phyloP scores from a whole-genome alignment of 2,888 invertebrate species.

The Imbricaverruca yamaguchii region DNA sequence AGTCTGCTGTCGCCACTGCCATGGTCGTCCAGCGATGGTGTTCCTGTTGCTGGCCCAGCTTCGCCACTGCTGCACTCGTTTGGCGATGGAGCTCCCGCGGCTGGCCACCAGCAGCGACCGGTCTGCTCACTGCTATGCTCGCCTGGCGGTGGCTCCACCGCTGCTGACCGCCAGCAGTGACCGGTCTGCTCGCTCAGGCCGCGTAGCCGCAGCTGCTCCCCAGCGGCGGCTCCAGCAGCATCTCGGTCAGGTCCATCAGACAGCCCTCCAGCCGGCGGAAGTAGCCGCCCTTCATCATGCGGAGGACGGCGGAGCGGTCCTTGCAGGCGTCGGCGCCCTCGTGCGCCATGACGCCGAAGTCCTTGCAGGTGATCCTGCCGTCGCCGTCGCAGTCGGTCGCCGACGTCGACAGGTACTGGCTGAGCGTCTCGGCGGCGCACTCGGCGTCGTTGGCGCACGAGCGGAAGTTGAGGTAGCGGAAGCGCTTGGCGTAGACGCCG shows the following conservation, averaged over 20 bases:
- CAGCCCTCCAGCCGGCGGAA: background rate
- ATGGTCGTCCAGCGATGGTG: too few species aligned
- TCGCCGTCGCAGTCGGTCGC: conserved; percentile 11
- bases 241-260: background rate
- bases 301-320: background rate
- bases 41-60: too few species aligned
- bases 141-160: too few species aligned
- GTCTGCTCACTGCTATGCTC: too few species aligned
- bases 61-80: too few species aligned
- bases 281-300: background rate
- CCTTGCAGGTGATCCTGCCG: conserved; percentile 7
- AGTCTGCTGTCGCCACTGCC: too few species aligned
- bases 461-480: conserved; percentile 18
- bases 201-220: background rate
- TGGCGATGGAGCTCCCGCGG: too few species aligned
- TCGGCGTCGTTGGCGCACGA: background rate
- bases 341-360: background rate
- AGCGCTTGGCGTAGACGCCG: background rate
- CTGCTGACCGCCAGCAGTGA: background rate
- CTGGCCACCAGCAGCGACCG: too few species aligned
- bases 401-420: background rate
- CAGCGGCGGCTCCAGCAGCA: background rate
- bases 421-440: background rate
- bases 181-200: background rate
- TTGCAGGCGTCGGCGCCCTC: background rate